Evolutionary conservation across 2,113 vertebrate genomes (phyloP).

Genomic region (Sinocyclocheilus anophthalmus): DNA sequence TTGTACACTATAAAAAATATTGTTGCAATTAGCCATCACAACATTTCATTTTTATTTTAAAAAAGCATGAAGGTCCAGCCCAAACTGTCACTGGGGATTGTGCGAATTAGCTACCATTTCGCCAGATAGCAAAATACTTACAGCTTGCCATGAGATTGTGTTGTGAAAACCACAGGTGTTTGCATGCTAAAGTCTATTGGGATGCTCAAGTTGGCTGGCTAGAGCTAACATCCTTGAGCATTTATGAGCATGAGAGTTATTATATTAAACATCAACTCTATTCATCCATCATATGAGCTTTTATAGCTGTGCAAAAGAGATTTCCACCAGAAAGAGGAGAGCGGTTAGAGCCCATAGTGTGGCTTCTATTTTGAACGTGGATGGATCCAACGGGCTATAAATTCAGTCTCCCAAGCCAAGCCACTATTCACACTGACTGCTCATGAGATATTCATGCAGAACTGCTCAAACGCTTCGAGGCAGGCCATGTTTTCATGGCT

Average conservation of each 20-base stretch:
- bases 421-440: constrained; percentile 50
- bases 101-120: neutral
- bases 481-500: constrained; percentile 25
- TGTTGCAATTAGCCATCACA: no score
- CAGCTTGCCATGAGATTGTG: neutral
- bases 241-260: constrained; percentile 56
- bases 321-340: neutral
- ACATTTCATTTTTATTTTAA: no score
- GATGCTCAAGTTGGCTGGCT: neutral
- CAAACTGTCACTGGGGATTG: neutral
- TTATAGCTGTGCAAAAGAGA: constrained; percentile 26
- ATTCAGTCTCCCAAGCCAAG: constrained; percentile 49
- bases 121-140: neutral
- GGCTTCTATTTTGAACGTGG: constrained; percentile 38
- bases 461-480: constrained; percentile 26
- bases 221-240: constrained; percentile 46
- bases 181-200: neutral
- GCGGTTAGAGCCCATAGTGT: neutral
- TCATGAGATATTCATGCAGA: constrained; percentile 49
- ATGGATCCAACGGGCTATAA: constrained; percentile 50
- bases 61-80: neutral
- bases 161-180: neutral
- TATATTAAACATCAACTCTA: constrained; percentile 61
- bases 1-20: no score
- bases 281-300: constrained; percentile 64